Evolutionary conservation across 2,113 vertebrate species (phyloP), one percentile per base, ranked within the genome.

Genomic region (Oriolus oriolus): DNA sequence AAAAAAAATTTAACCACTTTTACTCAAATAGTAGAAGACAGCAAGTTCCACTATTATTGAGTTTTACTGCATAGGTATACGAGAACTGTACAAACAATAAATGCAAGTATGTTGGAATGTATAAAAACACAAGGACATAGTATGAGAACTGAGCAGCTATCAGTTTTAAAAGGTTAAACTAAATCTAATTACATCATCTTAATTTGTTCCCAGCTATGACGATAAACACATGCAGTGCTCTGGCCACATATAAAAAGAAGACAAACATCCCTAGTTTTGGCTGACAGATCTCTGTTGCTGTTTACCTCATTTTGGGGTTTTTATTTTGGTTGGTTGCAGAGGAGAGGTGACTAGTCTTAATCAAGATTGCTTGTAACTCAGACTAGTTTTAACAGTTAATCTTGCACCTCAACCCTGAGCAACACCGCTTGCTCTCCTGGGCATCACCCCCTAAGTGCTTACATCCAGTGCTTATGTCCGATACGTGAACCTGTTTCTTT

Each of bases 271-370:
- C 84, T 28, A 87, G 70, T 60, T 95, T 93, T 89, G 82, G 77
- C 94, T 97, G 97, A 97, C 93, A 82, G 95, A 97, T 81, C 97
- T 97, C 96, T 97, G 35, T 18, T 78, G 60, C n/a, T 79, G 31
- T 90, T 84, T 76, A 81, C 44, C 71, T 94, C 16, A 37, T 65
- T 95, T 65, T 30, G 12, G 3, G 0, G 1, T 4, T 10, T 26
- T 77, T 41, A 6, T 1, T 76, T 87, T 84, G 24, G 31, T 5
- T 95, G 39, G 47, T 52, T 78, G 35, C 3, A 4, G 13, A n/a
- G 9, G 8, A 37, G 20, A 76, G 13, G 20, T 26, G 15, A 33
- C 26, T 45, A 60, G 28, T 82, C 35, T 53, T 65, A 73, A 84
- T 13, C 35, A 71, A 68, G 64, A 54, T 0, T 56, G n/a, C 10